Conservation (phyloP, 2,113 vertebrate genomes). For the Callaeas wilsoni region DNA sequence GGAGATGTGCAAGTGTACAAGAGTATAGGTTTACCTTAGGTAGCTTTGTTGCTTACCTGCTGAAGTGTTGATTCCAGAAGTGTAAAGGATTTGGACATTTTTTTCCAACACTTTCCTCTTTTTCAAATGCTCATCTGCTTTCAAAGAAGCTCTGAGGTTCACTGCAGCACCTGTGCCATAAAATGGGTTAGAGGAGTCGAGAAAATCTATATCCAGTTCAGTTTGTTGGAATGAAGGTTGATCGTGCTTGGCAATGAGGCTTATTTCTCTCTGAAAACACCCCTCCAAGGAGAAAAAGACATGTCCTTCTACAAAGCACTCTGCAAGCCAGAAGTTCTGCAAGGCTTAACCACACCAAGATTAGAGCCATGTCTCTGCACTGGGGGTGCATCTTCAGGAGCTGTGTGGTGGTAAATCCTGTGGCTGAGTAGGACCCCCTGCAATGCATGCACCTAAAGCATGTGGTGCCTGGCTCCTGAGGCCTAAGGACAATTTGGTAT, state of each 20-base stretch:
- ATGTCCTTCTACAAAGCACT: neutral
- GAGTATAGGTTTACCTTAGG: neutral
- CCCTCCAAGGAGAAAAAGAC: neutral
- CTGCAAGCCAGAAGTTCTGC: neutral
- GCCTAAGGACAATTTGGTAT: rapidly evolving
- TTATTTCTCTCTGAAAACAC: neutral
- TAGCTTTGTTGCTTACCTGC: neutral
- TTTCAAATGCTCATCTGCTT: neutral
- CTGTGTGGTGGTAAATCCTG: neutral
- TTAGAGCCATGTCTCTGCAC: neutral
- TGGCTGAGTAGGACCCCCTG: neutral
- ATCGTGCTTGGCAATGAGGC: neutral
- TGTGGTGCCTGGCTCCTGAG: rapidly evolving
- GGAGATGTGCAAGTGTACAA: neutral
- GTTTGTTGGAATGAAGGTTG: neutral
- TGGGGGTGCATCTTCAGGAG: rapidly evolving
- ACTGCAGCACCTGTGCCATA: neutral
- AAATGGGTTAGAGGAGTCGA: neutral
- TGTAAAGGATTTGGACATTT: neutral
- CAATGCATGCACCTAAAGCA: rapidly evolving
- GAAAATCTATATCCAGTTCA: neutral
- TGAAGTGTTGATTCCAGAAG: neutral
- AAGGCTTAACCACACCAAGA: neutral
- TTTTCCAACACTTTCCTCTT: neutral
- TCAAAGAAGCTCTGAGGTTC: neutral